Conservation (phyloP, 2,888 invertebrate species). For the Dioctria linearis region DNA sequence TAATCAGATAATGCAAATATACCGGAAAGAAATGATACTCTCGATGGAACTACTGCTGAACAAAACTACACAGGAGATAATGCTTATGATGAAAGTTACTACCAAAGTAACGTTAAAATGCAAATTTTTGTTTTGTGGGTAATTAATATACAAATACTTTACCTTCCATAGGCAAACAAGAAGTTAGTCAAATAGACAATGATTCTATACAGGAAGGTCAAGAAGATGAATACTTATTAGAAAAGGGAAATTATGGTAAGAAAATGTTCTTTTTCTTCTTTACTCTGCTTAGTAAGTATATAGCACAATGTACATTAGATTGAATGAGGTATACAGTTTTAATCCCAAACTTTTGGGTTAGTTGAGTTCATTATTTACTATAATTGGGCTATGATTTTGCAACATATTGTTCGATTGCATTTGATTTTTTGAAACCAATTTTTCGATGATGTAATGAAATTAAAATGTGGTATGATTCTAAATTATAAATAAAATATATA, state of each 20-base stretch:
- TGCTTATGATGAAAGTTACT: constrained; percentile 7
- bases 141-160: neutral
- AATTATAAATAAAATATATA: too few relatives aligned
- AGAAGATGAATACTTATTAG: constrained; percentile 34
- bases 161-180: neutral
- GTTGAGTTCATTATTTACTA: too few relatives aligned
- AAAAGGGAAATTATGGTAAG: constrained; percentile 18
- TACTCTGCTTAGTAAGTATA: neutral
- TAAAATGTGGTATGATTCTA: too few relatives aligned
- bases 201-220: constrained; percentile 20
- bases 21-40: neutral
- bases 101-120: constrained; percentile 4
- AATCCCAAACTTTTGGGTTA: too few relatives aligned
- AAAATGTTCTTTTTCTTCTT: neutral
- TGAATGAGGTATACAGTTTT: too few relatives aligned
- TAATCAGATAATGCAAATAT: neutral
- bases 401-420: too few relatives aligned
- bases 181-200: constrained; percentile 1
- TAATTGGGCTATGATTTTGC: too few relatives aligned
- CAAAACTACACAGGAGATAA: neutral
- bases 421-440: too few relatives aligned
- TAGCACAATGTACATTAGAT: too few relatives aligned
- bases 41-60: neutral
- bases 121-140: neutral
- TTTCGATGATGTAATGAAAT: too few relatives aligned